These are phyloP conservation scores for Nymphalis c-album DNA, from an alignment of 2,888 invertebrate species.

Conservation along the genomic window DNA sequence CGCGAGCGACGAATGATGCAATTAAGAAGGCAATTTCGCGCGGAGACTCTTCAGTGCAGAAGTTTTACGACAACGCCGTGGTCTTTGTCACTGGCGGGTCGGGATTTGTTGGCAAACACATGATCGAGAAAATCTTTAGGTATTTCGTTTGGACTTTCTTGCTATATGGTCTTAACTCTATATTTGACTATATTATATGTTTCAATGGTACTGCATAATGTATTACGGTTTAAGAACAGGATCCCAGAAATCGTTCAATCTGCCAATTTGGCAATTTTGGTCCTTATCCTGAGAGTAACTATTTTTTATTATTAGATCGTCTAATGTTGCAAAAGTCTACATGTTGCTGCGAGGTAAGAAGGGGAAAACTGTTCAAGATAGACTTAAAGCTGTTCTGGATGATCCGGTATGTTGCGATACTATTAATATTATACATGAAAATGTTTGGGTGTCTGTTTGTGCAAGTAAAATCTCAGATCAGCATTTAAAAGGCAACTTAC, in stretches of 20 bases:
- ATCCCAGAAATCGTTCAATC: too few relatives aligned
- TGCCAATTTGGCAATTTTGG: too few relatives aligned
- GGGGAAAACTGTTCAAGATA: not conserved
- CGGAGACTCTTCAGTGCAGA: not conserved
- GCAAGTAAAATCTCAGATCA: too few relatives aligned
- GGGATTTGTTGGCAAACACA: conserved; percentile 9
- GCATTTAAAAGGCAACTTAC: too few relatives aligned
- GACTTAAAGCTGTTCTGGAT: not conserved
- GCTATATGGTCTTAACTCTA: too few relatives aligned
- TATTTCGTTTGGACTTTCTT: not conserved
- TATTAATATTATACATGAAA: not conserved
- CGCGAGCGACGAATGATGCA: not conserved
- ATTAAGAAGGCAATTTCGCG: not conserved
- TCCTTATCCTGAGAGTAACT: too few relatives aligned
- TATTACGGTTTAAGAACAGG: too few relatives aligned
- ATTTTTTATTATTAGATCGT: not conserved
- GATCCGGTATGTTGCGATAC: conserved; percentile 1
- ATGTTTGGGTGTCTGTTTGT: not conserved
- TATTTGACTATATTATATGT: not conserved
- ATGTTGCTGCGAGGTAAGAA: conserved; percentile 4
- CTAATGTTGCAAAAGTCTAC: conserved; percentile 2
- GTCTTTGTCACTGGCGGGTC: conserved; percentile 9
- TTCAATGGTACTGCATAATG: not conserved
- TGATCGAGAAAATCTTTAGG: conserved; percentile 6
- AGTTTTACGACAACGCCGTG: not conserved